phyloP scores from a whole-genome alignment of 2,888 invertebrate genomes.

The Psylliodes chrysocephalus region DNA sequence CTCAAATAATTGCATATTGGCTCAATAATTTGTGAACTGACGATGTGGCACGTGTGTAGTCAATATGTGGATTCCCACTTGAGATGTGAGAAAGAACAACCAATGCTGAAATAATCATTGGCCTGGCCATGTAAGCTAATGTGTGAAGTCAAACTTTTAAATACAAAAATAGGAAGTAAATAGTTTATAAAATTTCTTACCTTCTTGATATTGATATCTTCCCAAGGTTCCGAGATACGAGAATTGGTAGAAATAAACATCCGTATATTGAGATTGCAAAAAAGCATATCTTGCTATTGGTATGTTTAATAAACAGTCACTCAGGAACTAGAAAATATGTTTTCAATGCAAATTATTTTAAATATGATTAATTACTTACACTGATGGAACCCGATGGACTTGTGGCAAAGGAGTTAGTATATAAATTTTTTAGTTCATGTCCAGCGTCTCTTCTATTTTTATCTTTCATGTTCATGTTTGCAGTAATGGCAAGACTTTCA shows the following conservation, averaged over 20 bases:
- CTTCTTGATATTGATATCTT: slow-evolving; percentile 10
- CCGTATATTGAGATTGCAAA: slow-evolving; percentile 4
- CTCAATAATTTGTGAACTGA: too few relatives aligned
- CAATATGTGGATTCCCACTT: too few relatives aligned
- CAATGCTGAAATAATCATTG: too few relatives aligned
- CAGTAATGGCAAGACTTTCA: background rate
- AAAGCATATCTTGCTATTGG: slow-evolving; percentile 24
- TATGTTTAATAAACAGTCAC: slow-evolving; percentile 22
- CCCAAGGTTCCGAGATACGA: slow-evolving; percentile 26
- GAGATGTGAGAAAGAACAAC: too few relatives aligned
- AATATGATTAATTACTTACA: background rate
- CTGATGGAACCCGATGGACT: background rate
- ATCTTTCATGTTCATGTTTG: slow-evolving; percentile 7
- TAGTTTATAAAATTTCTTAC: slow-evolving; percentile 6
- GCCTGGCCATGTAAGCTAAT: too few relatives aligned
- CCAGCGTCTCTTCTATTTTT: slow-evolving; percentile 9
- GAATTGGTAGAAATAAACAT: slow-evolving; percentile 31
- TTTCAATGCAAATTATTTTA: background rate
- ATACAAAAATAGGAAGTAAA: background rate
- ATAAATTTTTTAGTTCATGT: background rate
- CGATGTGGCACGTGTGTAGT: too few relatives aligned
- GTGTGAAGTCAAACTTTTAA: too few relatives aligned
- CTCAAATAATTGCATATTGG: too few relatives aligned
- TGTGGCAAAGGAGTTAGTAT: background rate
- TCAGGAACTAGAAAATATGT: slow-evolving; percentile 27